Evolutionary conservation across 2,797 vertebrate genomes (phyloP).

Genomic region (Oreonectes daqikongensis): DNA sequence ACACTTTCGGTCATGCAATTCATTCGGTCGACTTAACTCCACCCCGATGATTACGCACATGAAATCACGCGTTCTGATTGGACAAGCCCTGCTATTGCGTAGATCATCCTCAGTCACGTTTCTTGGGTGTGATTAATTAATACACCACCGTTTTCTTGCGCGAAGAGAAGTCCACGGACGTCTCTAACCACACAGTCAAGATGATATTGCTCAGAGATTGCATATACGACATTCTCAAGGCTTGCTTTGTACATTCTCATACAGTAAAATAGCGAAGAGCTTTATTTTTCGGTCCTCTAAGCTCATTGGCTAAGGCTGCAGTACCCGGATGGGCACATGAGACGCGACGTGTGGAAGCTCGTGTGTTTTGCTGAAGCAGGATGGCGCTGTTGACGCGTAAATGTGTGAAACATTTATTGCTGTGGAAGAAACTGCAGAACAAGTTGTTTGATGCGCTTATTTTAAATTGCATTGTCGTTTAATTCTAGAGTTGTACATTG

Average conservation of each 20-base stretch:
- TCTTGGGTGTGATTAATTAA: slow-evolving; percentile 67
- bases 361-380: not conserved
- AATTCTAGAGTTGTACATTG: too few species aligned
- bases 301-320: slow-evolving; percentile 42
- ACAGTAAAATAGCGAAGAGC: not conserved
- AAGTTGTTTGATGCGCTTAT: too few species aligned
- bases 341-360: slow-evolving; percentile 55
- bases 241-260: not conserved
- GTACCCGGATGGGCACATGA: slow-evolving; percentile 73
- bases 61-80: slow-evolving; percentile 59
- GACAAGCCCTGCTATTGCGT: slow-evolving; percentile 33
- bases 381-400: slow-evolving; percentile 8
- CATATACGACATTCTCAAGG: not conserved
- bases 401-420: too few species aligned
- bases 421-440: too few species aligned
- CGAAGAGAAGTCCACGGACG: not conserved
- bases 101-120: slow-evolving; percentile 71
- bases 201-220: not conserved
- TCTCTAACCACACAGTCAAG: not conserved
- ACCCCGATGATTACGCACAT: slow-evolving; percentile 52
- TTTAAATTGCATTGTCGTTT: too few species aligned
- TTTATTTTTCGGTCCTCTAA: not conserved
- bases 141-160: not conserved
- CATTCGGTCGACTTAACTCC: slow-evolving; percentile 44
- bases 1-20: slow-evolving; percentile 41